Conservation (phyloP, 2,113 vertebrate genomes). For the Rhinolophus ferrumequinum region DNA sequence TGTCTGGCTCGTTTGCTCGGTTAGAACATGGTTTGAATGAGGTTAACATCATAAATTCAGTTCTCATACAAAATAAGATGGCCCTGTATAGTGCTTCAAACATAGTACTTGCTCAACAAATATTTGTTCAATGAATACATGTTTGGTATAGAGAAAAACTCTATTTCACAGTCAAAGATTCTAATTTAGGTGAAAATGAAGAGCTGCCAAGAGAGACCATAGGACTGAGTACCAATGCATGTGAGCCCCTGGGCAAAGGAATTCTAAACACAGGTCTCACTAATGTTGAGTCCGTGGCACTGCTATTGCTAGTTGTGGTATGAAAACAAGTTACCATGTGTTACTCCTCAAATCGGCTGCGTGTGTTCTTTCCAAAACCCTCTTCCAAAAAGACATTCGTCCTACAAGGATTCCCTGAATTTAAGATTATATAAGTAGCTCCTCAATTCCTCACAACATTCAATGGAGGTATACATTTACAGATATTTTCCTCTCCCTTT, state of each 20-base stretch:
- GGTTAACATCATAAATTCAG: slow-evolving; percentile 21
- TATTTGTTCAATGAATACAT: slow-evolving; percentile 57
- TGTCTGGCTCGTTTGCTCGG: slow-evolving; percentile 12
- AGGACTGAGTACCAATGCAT: not conserved
- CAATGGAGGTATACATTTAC: not conserved
- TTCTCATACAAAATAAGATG: slow-evolving; percentile 36
- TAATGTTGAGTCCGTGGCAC: not conserved
- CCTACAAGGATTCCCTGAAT: not conserved
- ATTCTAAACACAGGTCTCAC: not conserved
- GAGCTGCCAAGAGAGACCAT: not conserved
- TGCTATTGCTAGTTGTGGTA: not conserved
- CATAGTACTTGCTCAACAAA: slow-evolving; percentile 39
- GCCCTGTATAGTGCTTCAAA: not conserved
- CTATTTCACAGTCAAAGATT: slow-evolving; percentile 44
- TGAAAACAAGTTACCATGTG: not conserved
- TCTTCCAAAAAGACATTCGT: slow-evolving; percentile 19
- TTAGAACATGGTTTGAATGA: slow-evolving; percentile 34
- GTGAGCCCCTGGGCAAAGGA: not conserved
- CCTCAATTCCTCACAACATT: not conserved
- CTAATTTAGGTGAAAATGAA: slow-evolving; percentile 47
- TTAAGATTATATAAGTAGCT: slow-evolving; percentile 2
- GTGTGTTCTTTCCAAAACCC: not conserved
- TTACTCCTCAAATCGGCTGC: not conserved
- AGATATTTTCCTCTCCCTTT: slow-evolving; percentile 23
- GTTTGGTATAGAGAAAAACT: slow-evolving; percentile 57